Evolutionary conservation across 2,113 vertebrate genomes (phyloP).

Genomic region (Tragelaphus scriptus): DNA sequence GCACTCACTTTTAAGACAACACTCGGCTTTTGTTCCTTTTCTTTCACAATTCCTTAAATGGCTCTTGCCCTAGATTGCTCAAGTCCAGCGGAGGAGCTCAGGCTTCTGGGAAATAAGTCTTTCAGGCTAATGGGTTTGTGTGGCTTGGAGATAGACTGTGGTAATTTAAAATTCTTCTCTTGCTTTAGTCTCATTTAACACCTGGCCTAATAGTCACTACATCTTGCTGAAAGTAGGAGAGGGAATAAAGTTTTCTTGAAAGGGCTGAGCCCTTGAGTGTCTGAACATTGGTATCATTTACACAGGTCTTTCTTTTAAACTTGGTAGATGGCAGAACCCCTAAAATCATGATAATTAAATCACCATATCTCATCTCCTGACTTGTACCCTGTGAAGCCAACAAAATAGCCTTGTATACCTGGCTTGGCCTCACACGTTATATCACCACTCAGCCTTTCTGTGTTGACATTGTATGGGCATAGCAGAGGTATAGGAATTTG

Average conservation of each 20-base stretch:
- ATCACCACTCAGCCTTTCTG: constrained; percentile 81
- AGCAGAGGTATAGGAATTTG: constrained; percentile 76
- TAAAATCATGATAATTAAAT: constrained; percentile 45
- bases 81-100: not conserved
- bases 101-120: constrained; percentile 6
- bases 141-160: not conserved
- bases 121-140: not conserved
- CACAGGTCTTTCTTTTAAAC: constrained; percentile 17
- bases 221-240: not conserved
- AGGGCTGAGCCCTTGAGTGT: not conserved
- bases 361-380: constrained; percentile 47
- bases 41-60: constrained; percentile 48
- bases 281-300: not conserved
- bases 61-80: constrained; percentile 19
- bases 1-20: not conserved
- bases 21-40: constrained; percentile 10
- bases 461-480: constrained; percentile 80
- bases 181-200: not conserved
- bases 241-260: not conserved
- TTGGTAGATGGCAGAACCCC: constrained; percentile 21
- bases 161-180: constrained; percentile 22
- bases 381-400: constrained; percentile 69
- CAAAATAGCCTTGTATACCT: constrained; percentile 76
- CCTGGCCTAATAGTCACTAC: not conserved
- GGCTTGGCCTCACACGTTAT: constrained; percentile 85